Evolutionary conservation across 1,140 invertebrate species (phyloP).

Genomic region (Drosophila biarmipes): DNA sequence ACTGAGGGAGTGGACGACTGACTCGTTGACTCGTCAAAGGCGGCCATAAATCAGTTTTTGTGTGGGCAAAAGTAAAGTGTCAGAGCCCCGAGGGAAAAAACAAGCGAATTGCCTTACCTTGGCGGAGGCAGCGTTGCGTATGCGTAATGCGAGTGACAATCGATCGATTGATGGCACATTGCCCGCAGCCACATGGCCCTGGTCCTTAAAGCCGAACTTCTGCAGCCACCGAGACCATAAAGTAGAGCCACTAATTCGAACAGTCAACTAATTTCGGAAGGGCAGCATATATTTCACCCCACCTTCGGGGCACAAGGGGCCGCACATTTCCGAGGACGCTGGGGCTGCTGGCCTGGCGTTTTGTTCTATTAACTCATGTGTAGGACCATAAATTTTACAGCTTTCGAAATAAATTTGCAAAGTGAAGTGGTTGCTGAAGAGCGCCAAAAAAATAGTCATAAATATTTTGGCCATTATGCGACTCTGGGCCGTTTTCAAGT

Average conservation of each 20-base stretch:
- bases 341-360: conserved; percentile 15
- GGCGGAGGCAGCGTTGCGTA: conserved; percentile 46
- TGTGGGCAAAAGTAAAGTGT: conserved; percentile 53
- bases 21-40: conserved; percentile 68
- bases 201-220: conserved; percentile 36
- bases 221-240: conserved; percentile 19
- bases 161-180: conserved; percentile 24
- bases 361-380: conserved; percentile 79
- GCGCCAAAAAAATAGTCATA: conserved; percentile 62
- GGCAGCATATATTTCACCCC: conserved; percentile 62
- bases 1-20: conserved; percentile 7
- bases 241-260: conserved; percentile 52
- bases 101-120: conserved; percentile 28
- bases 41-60: conserved; percentile 68
- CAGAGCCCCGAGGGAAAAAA: conserved; percentile 30
- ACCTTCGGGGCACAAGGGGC: neutral
- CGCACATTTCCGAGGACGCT: conserved; percentile 17
- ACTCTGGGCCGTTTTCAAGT: conserved; percentile 61
- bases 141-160: conserved; percentile 59
- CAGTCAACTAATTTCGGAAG: conserved; percentile 74
- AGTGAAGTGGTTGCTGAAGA: conserved; percentile 11
- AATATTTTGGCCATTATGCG: conserved; percentile 76
- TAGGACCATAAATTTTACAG: conserved; percentile 76
- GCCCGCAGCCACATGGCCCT: neutral
- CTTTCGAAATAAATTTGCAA: conserved; percentile 68